Evolutionary conservation across 1,140 invertebrate genomes (phyloP).

Genomic region (Zaprionus capensis): DNA sequence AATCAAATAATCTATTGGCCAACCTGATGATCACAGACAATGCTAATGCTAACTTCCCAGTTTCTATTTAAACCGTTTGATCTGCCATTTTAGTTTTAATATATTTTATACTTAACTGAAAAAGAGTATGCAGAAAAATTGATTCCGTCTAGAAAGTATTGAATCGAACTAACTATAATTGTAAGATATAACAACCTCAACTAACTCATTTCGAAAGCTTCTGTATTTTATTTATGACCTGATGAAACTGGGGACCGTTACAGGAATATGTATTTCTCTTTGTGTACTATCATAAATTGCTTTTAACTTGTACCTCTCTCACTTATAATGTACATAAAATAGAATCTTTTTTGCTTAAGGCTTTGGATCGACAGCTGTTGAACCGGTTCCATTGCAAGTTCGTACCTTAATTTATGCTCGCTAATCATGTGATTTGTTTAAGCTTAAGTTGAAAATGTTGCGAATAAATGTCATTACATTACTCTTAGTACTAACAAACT

Average conservation of each 20-base stretch:
- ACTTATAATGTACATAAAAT: constrained; percentile 28
- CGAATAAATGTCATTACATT: constrained; percentile 67
- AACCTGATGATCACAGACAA: constrained; percentile 26
- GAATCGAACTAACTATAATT: constrained; percentile 19
- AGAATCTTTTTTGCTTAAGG: constrained; percentile 17
- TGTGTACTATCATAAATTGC: constrained; percentile 8
- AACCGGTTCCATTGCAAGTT: constrained; percentile 41
- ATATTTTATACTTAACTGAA: constrained; percentile 40
- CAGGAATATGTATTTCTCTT: neutral
- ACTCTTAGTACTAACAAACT: constrained; percentile 42
- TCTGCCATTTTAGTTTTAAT: constrained; percentile 7
- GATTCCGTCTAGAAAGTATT: constrained; percentile 45
- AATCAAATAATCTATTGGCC: constrained; percentile 54
- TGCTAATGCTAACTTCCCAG: constrained; percentile 15
- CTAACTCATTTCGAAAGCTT: neutral
- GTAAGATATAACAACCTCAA: constrained; percentile 12
- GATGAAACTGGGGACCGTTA: neutral
- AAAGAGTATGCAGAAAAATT: constrained; percentile 39
- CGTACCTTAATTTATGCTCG: constrained; percentile 53
- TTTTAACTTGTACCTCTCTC: constrained; percentile 17
- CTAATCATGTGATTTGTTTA: constrained; percentile 75
- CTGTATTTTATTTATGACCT: neutral
- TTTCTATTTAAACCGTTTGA: constrained; percentile 17
- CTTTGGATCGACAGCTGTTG: constrained; percentile 4
- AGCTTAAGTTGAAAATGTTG: constrained; percentile 48